Conservation (phyloP, 2,888 invertebrate genomes). For the Trisateles emortualis region DNA sequence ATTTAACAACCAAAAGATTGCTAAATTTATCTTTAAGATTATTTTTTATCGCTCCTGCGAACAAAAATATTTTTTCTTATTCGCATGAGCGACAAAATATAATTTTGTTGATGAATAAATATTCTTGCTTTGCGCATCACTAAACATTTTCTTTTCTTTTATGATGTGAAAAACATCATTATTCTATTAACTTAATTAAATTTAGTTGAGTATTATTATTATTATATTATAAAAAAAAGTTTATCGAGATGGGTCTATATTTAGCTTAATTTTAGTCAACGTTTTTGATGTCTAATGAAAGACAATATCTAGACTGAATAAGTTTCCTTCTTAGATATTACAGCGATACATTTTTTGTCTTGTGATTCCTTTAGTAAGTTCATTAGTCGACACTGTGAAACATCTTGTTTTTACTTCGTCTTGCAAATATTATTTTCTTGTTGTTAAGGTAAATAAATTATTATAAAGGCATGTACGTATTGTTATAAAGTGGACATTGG, state of each 20-base stretch:
- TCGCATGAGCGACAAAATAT: neutral
- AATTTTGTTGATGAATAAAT: neutral
- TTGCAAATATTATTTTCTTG: constrained; percentile 65
- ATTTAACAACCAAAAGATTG: no score
- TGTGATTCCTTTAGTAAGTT: constrained; percentile 71
- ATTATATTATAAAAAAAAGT: constrained; percentile 51
- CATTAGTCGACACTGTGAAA: constrained; percentile 58
- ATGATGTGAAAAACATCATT: constrained; percentile 67
- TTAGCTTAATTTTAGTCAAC: constrained; percentile 72
- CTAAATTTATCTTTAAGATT: no score
- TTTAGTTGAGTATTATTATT: constrained; percentile 76
- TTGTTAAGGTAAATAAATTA: constrained; percentile 74
- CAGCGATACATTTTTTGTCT: constrained; percentile 55
- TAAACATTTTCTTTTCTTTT: constrained; percentile 51
- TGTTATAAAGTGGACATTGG: constrained; percentile 66
- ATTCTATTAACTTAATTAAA: constrained; percentile 65
- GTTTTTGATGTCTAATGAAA: constrained; percentile 78
- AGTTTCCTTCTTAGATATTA: constrained; percentile 72
- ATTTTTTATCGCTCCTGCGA: no score
- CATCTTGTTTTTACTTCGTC: constrained; percentile 56
- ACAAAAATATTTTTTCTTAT: no score
- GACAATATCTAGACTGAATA: constrained; percentile 85
- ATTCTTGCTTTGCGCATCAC: constrained; percentile 44
- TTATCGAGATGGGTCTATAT: constrained; percentile 64
- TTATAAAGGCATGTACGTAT: constrained; percentile 72